Evolutionary conservation across 2,888 invertebrate species (phyloP), one percentile per base, ranked within the genome.

Genomic region (Drosophila pseudotalamancana): DNA sequence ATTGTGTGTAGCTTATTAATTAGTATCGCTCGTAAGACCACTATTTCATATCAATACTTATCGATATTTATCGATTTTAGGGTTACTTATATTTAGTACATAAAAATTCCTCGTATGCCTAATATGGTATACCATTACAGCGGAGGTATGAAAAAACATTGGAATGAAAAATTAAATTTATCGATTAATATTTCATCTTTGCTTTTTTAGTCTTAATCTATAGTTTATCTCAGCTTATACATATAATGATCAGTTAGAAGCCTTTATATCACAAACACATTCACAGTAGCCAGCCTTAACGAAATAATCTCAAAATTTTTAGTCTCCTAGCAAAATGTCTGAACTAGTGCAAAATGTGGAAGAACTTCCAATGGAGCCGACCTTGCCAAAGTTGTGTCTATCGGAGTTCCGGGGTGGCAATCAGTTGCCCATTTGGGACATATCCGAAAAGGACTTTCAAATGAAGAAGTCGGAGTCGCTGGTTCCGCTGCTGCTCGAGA

Each of bases 301-400:
- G 19, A 27, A 27, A 27, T 37, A 14, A 19, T 51, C 5, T n/a
- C 46, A 6, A 65, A 66, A 66, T 65, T 46, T 19, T 0, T 0
- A 40, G 51, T 49, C 5, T 9, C 11, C 2, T 11, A 43, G 6
- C 8, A 29, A 14, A 18, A 50, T 27, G 60, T 11, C 5, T 1
- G 40, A 53, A 1, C 5, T 6, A 8, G 2, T 11, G 11, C 11
- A 1, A 3, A 18, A 5, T 6, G 18, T 11, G 12, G 49, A 60
- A 0, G 27, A 37, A 0, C 11, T 65, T n/a, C 39, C 46, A 0
- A 6, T 43, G 4, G 76, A 76, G 46, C 57, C 73, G 1, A 12
- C 11, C 1, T 31, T 76, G 14, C 32, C 49, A 1, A 8, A 45
- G 4, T 1, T 66, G 3, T 16, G 49, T 6, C 12, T 76, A 2